A percentile compares a stretch with the other conserved stretches of the same genome.
phyloP scores from a whole-genome alignment of 2,888 invertebrate genomes.

The Globia sparganii region DNA sequence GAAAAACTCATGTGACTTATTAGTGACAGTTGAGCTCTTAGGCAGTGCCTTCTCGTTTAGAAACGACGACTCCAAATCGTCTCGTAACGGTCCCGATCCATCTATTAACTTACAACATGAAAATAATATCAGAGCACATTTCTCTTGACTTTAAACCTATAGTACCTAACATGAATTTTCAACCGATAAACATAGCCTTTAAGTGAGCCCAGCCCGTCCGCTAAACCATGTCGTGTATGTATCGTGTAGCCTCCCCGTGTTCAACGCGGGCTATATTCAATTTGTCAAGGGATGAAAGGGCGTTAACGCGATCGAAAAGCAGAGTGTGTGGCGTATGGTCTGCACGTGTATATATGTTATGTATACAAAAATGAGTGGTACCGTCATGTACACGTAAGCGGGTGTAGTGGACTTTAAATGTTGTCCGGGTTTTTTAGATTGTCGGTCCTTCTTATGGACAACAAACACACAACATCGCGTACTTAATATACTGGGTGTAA shows the following conservation, averaged over 20 bases:
- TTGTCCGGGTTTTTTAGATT: too few species aligned
- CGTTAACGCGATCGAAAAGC: conserved; percentile 55
- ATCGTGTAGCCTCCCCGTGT: not conserved
- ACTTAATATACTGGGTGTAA: too few species aligned
- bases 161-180: not conserved
- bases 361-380: not conserved
- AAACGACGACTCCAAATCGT: not conserved
- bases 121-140: not conserved
- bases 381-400: not conserved
- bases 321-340: conserved; percentile 25
- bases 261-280: conserved; percentile 56
- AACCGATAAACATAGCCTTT: not conserved
- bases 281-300: conserved; percentile 58
- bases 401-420: not conserved
- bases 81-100: not conserved
- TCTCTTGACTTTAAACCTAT: not conserved
- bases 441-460: not conserved
- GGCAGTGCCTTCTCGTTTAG: not conserved
- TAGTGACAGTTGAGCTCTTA: too few species aligned
- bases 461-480: not conserved
- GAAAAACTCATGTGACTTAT: too few species aligned
- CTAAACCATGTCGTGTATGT: conserved; percentile 3
- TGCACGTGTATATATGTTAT: conserved; percentile 30
- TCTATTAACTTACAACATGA: too few species aligned
- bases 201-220: not conserved